Base-by-base conservation (phyloP, 2,797 vertebrate genomes). In the Anisognathus igniventris region DNA sequence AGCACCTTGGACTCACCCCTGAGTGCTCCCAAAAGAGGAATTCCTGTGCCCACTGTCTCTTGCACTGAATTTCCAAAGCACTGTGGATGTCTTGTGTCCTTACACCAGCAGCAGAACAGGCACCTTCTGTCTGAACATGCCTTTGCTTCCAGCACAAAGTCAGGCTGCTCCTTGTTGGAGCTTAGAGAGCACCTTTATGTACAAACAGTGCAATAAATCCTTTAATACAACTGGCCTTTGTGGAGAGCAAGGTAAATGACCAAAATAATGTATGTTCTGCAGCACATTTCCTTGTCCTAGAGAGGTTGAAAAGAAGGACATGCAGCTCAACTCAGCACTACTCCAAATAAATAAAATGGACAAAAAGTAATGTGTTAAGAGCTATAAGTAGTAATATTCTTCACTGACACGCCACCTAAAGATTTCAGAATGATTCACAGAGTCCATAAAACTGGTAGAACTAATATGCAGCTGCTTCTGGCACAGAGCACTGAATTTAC, bases 401-500 rank as follows among this genome's bases (percentile, higher is more conserved):
- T 95, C 61, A 48, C 57, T 81, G 85, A 81, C 56, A 57, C 3
- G 18, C 51, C 81, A 87, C 51, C 82, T 91, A 64, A 93, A 92
- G 68, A 88, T 81, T 90, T 91, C 83, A 76, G 51, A 56, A 86
- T 73, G 91, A 95, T 95, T 95, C 90, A 92, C 76, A 84, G 84
- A 75, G 33, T 86, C 71, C 62, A 86, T 95, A 96, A 95, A 95
- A 53, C 65, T 75, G 11, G 70, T 20, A 94, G 56, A 95, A 91
- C 51, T 88, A 86, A 95, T 95, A 88, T n/a, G 51, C 85, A 86
- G 64, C 77, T 66, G 53, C 33, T 81, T 76, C 65, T 92, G 56
- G 58, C 82, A 74, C 3, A 24, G 80, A 96, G 47, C 37, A 80
- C 45, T 76, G 54, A 39, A 88, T 90, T 88, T 84, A 94, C 79